A percentile compares a stretch with the other conserved stretches of the same genome.
Evolutionary conservation across 2,888 invertebrate genomes (phyloP).

Genomic region (Formica aserva): DNA sequence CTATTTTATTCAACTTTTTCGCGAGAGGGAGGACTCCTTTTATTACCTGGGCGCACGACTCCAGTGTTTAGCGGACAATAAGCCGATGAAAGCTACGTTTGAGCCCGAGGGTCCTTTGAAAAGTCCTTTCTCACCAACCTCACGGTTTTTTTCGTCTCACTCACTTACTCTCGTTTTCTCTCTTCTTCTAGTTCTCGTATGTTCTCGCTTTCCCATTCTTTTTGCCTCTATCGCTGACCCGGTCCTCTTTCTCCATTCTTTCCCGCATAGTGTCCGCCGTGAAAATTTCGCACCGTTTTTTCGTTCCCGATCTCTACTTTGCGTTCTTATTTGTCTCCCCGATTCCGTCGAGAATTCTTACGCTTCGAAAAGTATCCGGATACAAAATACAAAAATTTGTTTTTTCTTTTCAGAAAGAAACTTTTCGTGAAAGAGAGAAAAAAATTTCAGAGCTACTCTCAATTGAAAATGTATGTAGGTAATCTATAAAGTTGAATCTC

Average conservation of each 20-base stretch:
- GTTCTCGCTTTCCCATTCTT: constrained; percentile 41
- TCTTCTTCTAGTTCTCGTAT: constrained; percentile 8
- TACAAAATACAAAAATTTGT: constrained; percentile 43
- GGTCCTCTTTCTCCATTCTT: constrained; percentile 24
- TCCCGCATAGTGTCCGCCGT: constrained; percentile 21
- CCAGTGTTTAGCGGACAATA: constrained; percentile 78
- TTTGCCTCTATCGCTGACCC: constrained; percentile 40
- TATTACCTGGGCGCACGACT: constrained; percentile 75
- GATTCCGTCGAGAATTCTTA: constrained; percentile 41
- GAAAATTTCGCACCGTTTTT: constrained; percentile 65
- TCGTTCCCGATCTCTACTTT: constrained; percentile 60
- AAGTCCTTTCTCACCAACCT: constrained; percentile 71
- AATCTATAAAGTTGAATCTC: constrained; percentile 20
- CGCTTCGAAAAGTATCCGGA: constrained; percentile 45
- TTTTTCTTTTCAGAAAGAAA: constrained; percentile 28
- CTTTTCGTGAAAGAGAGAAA: constrained; percentile 39
- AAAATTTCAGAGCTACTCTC: background rate
- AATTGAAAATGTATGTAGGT: constrained; percentile 14
- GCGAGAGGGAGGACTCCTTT: constrained; percentile 72
- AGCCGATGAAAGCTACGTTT: constrained; percentile 79
- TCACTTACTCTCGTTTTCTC: constrained; percentile 46
- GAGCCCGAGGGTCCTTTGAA: constrained; percentile 73
- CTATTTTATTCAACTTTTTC: constrained; percentile 78
- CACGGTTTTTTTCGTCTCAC: constrained; percentile 44
- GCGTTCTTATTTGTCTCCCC: constrained; percentile 43